phyloP scores from a whole-genome alignment of 2,113 vertebrate genomes.

The Coregonus clupeaformis region DNA sequence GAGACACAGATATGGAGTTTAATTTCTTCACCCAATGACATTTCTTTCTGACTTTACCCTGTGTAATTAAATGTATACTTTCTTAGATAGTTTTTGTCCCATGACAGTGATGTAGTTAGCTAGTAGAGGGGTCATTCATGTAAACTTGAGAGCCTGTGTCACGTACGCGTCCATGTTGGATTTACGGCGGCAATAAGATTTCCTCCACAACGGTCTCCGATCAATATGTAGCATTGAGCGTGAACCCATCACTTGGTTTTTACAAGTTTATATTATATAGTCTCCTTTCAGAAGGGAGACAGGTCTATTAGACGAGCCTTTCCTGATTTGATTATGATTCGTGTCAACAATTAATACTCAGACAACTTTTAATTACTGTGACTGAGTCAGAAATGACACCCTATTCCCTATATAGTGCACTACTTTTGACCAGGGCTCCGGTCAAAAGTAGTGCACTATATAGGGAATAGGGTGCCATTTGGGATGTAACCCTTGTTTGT shows the following conservation, averaged over 20 bases:
- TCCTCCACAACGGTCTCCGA: not conserved
- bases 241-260: conserved; percentile 30
- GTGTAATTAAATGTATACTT: not conserved
- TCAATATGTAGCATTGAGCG: conserved; percentile 41
- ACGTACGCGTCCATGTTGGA: conserved; percentile 18
- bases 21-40: not conserved
- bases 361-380: no score
- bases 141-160: conserved; percentile 16
- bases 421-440: no score
- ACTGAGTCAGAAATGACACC: no score
- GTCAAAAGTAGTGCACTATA: no score
- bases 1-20: not conserved
- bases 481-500: no score
- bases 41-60: not conserved
- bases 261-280: conserved; percentile 40
- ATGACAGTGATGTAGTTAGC: conserved; percentile 23
- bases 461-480: no score
- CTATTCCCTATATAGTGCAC: no score
- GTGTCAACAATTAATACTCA: not conserved
- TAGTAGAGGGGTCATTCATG: conserved; percentile 20
- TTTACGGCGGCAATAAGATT: conserved; percentile 45
- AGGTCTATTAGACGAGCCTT: not conserved
- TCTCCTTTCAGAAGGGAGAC: conserved; percentile 15
- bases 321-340: not conserved
- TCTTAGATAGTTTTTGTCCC: not conserved